A percentile compares a stretch with the other conserved stretches of the same genome.
Evolutionary conservation across 2,113 vertebrate genomes (phyloP).

Genomic region (Heterotilapia buettikoferi): DNA sequence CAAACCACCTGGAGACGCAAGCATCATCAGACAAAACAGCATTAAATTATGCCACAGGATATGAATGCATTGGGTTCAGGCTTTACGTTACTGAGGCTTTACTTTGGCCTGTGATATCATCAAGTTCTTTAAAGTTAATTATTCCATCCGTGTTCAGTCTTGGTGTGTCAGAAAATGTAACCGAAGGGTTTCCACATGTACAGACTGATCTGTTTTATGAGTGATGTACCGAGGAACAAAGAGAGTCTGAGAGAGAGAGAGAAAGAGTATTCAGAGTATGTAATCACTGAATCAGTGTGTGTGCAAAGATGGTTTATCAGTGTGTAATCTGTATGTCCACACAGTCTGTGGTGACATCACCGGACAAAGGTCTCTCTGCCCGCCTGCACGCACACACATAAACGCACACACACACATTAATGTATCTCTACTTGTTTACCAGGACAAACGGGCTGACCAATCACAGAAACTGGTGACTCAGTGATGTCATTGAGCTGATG

Average conservation of each 20-base stretch:
- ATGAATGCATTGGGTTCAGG: background rate
- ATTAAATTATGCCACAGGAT: background rate
- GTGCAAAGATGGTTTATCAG: constrained; percentile 40
- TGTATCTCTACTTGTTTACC: constrained; percentile 60
- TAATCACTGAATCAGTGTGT: background rate
- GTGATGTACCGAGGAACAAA: constrained; percentile 5
- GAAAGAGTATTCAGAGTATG: background rate
- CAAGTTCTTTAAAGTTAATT: background rate
- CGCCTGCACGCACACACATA: background rate
- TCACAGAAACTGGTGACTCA: constrained; percentile 29
- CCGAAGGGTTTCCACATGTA: background rate
- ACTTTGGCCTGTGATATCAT: background rate
- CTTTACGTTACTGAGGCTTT: background rate
- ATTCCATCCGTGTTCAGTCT: background rate
- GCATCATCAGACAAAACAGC: background rate
- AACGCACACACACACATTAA: constrained; percentile 16
- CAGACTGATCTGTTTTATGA: background rate
- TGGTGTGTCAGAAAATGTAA: background rate
- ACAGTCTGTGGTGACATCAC: constrained; percentile 55
- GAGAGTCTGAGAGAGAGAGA: background rate
- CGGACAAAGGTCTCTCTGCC: constrained; percentile 45
- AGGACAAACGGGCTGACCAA: constrained; percentile 40
- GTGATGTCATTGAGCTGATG: constrained; percentile 68
- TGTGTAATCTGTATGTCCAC: constrained; percentile 52
- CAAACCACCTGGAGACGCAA: background rate